Evolutionary conservation across 1,140 invertebrate genomes (phyloP), one percentile per base, ranked within the genome.

Genomic region (Dysdera silvatica): DNA sequence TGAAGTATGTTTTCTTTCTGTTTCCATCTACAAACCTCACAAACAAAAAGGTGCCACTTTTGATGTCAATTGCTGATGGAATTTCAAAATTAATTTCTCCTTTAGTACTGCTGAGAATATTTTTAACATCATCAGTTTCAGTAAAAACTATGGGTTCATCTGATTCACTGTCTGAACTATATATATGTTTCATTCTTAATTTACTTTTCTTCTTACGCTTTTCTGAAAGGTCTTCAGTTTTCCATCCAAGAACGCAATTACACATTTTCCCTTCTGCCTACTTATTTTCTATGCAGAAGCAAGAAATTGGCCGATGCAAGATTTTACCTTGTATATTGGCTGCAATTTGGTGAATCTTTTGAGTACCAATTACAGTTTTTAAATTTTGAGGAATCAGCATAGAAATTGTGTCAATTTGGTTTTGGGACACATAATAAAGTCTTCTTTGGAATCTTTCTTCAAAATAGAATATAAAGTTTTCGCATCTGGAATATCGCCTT

Each of bases 281-380:
- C 16, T 24, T 18, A 51, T 51, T 51, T 51, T 51, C 14, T 28
- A 28, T 10, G 18, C 48, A 51, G 20, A 51, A 51, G 31, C 23
- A 29, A 51, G 48, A 51, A 51, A 51, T 23, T 28, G 2, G 48
- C 8, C 26, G 48, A 51, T 51, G 48, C 26, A 51, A 2, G 31
- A 51, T 51, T 12, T 28, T 23, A 51, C 48, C 48, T 51, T 28
- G 26, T 28, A 29, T 28, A 51, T 51, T 51, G 48, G 18, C 48
- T 10, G 18, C 26, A 51, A 51, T 51, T 51, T 51, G 48, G 48
- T n/a, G n/a, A n/a, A 51, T 51, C 31, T 51, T 51, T 51, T 51
- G 20, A 51, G 48, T 51, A 28, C 48, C 48, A 51, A n/a, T n/a
- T n/a, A n/a, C n/a, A n/a, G n/a, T n/a, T n/a, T n/a, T n/a, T n/a